phyloP scores from a whole-genome alignment of 2,888 invertebrate species.

The Keiferia lycopersicella region DNA sequence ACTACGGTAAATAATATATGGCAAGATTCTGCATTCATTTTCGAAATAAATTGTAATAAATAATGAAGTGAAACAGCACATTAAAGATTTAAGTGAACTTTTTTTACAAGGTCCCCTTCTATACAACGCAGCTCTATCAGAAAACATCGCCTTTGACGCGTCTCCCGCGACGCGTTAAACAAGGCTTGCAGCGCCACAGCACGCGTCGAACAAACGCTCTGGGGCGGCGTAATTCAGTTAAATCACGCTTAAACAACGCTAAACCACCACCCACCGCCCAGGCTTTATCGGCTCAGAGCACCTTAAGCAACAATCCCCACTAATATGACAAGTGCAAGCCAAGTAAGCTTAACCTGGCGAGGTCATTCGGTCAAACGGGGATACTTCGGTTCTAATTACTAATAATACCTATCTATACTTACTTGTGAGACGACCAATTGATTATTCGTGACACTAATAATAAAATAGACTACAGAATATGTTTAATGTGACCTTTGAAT shows the following conservation, averaged over 20 bases:
- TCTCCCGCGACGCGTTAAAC: slow-evolving; percentile 70
- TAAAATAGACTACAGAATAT: neutral
- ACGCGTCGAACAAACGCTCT: slow-evolving; percentile 38
- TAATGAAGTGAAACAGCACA: too few species aligned
- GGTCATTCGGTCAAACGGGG: neutral
- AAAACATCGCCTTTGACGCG: slow-evolving; percentile 62
- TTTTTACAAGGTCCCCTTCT: slow-evolving; percentile 37
- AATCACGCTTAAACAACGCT: slow-evolving; percentile 60
- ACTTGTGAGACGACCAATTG: neutral
- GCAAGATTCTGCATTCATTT: too few species aligned
- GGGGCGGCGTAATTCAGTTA: slow-evolving; percentile 73
- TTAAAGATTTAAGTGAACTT: neutral
- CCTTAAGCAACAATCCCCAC: slow-evolving; percentile 11
- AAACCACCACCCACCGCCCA: slow-evolving; percentile 45
- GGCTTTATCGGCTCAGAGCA: slow-evolving; percentile 1
- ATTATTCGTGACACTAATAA: neutral
- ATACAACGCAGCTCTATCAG: slow-evolving; percentile 48
- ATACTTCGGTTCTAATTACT: neutral
- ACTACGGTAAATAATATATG: too few species aligned
- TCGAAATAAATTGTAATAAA: too few species aligned
- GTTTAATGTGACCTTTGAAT: neutral
- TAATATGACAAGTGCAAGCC: slow-evolving; percentile 28
- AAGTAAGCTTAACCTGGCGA: slow-evolving; percentile 17
- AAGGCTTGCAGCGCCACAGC: slow-evolving; percentile 52
- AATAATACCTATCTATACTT: too few species aligned